These are phyloP conservation scores for Aurelia coerulea DNA, from an alignment of 30 jellyfish, hydroid and myxozoan genomes.

Conservation along the genomic window DNA sequence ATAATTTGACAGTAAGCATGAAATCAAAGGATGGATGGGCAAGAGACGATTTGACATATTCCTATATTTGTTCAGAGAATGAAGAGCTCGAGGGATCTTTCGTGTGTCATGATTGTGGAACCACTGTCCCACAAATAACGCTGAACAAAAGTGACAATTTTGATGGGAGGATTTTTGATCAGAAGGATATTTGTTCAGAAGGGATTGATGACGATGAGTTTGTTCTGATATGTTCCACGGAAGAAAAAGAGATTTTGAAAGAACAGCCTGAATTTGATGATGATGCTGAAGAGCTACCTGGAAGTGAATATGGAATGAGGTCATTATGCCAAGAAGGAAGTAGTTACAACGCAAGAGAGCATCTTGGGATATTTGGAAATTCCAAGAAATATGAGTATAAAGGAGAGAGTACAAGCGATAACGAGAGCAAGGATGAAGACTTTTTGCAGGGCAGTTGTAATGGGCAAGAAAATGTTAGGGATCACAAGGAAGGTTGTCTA, in stretches of 20 bases:
- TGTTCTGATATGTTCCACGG: conserved; percentile 42
- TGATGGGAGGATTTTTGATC: background rate
- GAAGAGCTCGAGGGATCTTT: conserved; percentile 76
- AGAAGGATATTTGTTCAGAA: background rate
- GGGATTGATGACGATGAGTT: conserved; percentile 45
- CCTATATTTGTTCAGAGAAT: conserved; percentile 56
- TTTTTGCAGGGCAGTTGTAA: background rate
- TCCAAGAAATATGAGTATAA: no score
- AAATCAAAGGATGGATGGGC: conserved; percentile 25
- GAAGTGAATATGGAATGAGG: background rate
- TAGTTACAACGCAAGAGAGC: no score
- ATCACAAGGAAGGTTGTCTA: background rate
- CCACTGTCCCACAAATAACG: conserved; percentile 34
- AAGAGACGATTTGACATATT: conserved; percentile 20
- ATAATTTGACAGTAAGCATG: conserved; percentile 65
- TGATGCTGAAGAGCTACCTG: background rate
- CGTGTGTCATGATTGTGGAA: conserved; percentile 68
- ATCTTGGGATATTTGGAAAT: no score
- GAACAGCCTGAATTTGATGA: background rate
- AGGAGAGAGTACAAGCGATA: background rate
- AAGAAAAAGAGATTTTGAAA: background rate
- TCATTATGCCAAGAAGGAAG: background rate
- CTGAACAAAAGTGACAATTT: conserved; percentile 9
- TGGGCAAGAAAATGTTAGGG: background rate
- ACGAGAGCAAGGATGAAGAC: background rate